Conservation (phyloP, 2,113 vertebrate species). For the Rhagologus leucostigma region DNA sequence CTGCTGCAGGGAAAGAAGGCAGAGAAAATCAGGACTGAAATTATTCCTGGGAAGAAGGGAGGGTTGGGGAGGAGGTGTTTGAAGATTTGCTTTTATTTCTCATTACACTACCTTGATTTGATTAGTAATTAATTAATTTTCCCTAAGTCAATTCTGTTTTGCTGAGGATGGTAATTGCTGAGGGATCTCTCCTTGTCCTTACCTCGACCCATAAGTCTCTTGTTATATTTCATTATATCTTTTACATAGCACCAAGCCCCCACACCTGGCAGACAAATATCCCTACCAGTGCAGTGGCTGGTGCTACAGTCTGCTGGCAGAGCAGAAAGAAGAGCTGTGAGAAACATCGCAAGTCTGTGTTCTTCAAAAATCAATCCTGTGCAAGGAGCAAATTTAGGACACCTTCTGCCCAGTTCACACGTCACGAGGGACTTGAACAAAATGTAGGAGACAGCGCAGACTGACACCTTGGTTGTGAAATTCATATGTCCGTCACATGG, state of each 20-base stretch:
- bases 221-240: not conserved
- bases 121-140: not conserved
- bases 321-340: not conserved
- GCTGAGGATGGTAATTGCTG: not conserved
- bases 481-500: not conserved
- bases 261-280: not conserved
- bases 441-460: not conserved
- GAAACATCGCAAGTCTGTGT: not conserved
- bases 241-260: not conserved
- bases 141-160: not conserved
- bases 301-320: fast-evolving
- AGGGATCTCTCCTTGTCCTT: not conserved
- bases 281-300: fast-evolving
- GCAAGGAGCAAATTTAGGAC: not conserved
- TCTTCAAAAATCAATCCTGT: not conserved
- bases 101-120: not conserved
- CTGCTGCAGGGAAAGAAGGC: not conserved
- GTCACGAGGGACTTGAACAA: not conserved
- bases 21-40: not conserved
- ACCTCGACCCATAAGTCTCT: fast-evolving
- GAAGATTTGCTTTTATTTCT: not conserved
- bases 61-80: no score
- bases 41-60: not conserved
- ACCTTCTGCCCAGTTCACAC: not conserved
- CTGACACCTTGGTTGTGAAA: not conserved